Evolutionary conservation across 2,888 invertebrate species (phyloP).

Genomic region (Sphaerophoria taeniata): DNA sequence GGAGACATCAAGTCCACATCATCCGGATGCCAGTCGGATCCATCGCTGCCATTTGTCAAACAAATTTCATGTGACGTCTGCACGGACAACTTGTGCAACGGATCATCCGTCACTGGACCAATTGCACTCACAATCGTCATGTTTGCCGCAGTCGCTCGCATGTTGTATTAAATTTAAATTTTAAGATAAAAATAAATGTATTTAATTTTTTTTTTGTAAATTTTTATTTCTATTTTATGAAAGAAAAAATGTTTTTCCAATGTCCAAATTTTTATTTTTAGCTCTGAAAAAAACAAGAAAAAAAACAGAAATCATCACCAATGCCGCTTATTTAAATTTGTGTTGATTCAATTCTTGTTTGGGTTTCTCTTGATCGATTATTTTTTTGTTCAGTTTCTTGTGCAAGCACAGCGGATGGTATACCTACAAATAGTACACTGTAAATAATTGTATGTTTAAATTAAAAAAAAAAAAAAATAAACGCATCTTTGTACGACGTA

Average conservation of each 20-base stretch:
- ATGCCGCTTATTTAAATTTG: neutral
- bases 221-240: conserved; percentile 34
- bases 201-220: conserved; percentile 34
- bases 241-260: conserved; percentile 17
- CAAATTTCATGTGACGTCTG: conserved; percentile 80
- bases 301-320: neutral
- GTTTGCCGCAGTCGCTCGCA: conserved; percentile 78
- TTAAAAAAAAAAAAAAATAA: conserved; percentile 4
- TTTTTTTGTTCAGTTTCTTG: conserved; percentile 20
- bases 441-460: conserved; percentile 39
- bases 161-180: conserved; percentile 78
- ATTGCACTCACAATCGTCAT: conserved; percentile 78
- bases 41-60: conserved; percentile 77
- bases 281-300: neutral
- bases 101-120: conserved; percentile 77
- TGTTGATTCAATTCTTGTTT: conserved; percentile 16
- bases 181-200: conserved; percentile 56
- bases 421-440: conserved; percentile 49
- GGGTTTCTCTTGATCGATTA: neutral
- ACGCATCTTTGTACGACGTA: conserved; percentile 49
- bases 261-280: conserved; percentile 58
- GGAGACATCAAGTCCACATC: conserved; percentile 78
- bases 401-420: conserved; percentile 40
- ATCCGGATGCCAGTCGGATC: conserved; percentile 79
- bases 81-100: conserved; percentile 79